Evolutionary conservation across 2,113 vertebrate species (phyloP), one percentile per base, ranked within the genome.

Genomic region (Pygoscelis adeliae): DNA sequence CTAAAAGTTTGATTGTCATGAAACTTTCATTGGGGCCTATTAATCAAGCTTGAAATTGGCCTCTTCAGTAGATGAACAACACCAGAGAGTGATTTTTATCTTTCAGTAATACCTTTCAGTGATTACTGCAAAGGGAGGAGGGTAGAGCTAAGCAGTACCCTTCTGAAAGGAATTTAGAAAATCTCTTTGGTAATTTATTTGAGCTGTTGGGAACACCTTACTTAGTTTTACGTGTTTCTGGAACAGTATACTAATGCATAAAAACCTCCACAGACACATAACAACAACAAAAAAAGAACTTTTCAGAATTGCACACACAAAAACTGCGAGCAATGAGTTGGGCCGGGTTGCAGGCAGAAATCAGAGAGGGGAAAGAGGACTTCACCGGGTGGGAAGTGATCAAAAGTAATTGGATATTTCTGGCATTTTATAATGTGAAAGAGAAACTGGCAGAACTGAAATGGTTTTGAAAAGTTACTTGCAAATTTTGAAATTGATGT

Each of bases 131-230:
- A 69, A 83, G 74, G 73, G 93, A 96, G 91, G 83, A 95, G 19
- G 13, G 5, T 59, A 82, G 30, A 59, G 32, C 56, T 94, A 73
- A 95, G 65, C 25, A 50, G 42, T 89, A 38, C 20, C 40, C 58
- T 97, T 80, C 56, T 61, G 70, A 89, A 89, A 94, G 58, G 84
- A 96, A 93, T 91, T 93, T n/a, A 53, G 56, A 93, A 96, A 91
- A 97, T 95, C 20, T 63, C 32, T 77, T 76, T 52, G 27, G 38
- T 78, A 77, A 89, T 90, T 92, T 83, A 77, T 96, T 93, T 87
- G 73, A 65, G 38, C 49, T 89, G 29, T 59, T 84, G 19, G 59
- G 65, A 85, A 44, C 26, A 15, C 19, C 70, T 85, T 36, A 63
- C 20, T 53, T 83, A 71, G 26, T 91, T 79, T 76, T 85, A 56